Evolutionary conservation across 2,888 invertebrate genomes (phyloP).

Genomic region (Eilema caniola): DNA sequence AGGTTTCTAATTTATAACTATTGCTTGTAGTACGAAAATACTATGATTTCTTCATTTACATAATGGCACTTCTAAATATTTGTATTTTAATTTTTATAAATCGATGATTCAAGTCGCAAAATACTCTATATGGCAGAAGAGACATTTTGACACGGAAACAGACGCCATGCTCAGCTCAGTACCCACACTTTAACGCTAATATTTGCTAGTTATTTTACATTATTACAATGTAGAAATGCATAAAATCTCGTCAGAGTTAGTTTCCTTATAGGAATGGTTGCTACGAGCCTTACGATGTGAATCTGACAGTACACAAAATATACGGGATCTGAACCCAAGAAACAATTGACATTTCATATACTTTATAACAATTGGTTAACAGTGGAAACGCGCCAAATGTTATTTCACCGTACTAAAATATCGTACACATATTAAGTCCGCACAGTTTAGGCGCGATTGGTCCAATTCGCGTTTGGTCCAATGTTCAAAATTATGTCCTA

Average conservation of each 20-base stretch:
- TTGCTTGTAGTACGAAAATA: conserved; percentile 80
- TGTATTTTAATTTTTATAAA: conserved; percentile 53
- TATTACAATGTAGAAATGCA: conserved; percentile 52
- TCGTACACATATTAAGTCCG: background rate
- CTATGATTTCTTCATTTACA: conserved; percentile 62
- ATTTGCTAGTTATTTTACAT: conserved; percentile 49
- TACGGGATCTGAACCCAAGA: conserved; percentile 20
- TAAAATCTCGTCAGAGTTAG: conserved; percentile 39
- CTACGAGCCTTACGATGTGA: conserved; percentile 32
- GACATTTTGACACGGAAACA: conserved; percentile 37
- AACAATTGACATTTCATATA: conserved; percentile 14
- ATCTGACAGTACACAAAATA: conserved; percentile 32
- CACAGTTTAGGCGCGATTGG: no score
- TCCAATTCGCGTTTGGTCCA: no score
- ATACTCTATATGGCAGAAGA: conserved; percentile 44
- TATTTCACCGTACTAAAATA: background rate
- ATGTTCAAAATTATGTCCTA: no score
- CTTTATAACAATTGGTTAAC: conserved; percentile 14
- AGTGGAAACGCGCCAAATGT: conserved; percentile 12
- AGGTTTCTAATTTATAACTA: conserved; percentile 57
- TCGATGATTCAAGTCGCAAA: conserved; percentile 41
- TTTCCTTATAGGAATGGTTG: conserved; percentile 37
- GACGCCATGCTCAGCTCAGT: conserved; percentile 34
- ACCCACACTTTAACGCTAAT: conserved; percentile 38
- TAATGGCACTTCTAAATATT: conserved; percentile 82